Percentiles rank a stretch among this genome's conserved stretches.
phyloP scores from a whole-genome alignment of 1,140 invertebrate genomes.

The Bombus ignitus region DNA sequence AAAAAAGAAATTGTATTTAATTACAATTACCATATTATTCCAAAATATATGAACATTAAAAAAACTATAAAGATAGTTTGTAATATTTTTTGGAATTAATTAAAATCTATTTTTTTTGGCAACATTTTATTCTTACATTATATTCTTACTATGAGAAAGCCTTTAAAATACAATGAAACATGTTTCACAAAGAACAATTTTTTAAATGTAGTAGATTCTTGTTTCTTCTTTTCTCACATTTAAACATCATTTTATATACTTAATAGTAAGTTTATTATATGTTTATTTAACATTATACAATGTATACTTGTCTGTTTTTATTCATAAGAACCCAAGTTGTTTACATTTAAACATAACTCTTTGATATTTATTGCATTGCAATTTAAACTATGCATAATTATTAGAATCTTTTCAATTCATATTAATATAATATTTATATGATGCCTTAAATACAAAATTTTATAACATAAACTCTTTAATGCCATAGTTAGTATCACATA shows the following conservation, averaged over 20 bases:
- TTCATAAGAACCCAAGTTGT: neutral
- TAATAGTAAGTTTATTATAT: neutral
- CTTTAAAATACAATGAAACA: slow-evolving; percentile 15
- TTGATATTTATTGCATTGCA: slow-evolving; percentile 3
- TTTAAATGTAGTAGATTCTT: neutral
- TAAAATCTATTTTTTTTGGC: neutral
- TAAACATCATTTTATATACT: neutral
- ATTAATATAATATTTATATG: slow-evolving; percentile 12
- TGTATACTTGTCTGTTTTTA: neutral
- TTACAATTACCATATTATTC: neutral
- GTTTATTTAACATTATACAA: slow-evolving; percentile 1
- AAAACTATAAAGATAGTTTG: neutral
- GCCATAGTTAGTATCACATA: slow-evolving; percentile 34
- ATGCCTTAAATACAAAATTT: neutral
- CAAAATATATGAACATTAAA: neutral
- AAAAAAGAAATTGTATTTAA: neutral
- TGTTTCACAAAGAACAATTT: neutral
- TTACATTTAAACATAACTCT: neutral
- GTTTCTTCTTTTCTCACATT: neutral
- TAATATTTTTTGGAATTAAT: neutral
- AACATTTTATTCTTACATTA: slow-evolving; percentile 28
- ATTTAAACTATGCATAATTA: slow-evolving; percentile 10
- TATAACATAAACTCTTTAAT: slow-evolving; percentile 30
- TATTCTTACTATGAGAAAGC: neutral
- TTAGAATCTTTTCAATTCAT: neutral